These are phyloP conservation scores for Perognathus longimembris DNA, from an alignment of 2,113 vertebrate species.

Conservation along the genomic window DNA sequence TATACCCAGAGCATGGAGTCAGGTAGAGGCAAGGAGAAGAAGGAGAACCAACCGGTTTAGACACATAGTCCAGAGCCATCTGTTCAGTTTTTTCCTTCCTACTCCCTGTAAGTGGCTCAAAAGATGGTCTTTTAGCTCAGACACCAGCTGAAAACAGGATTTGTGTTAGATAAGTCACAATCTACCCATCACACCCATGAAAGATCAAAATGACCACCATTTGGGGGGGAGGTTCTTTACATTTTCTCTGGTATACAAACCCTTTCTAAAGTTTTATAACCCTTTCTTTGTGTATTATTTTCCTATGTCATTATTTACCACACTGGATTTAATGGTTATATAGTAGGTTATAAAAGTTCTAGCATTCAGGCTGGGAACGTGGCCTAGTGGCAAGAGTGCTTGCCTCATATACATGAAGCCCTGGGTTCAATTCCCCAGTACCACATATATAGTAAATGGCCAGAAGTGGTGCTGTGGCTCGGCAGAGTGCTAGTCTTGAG, in stretches of 20 bases:
- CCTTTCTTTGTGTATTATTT: not conserved
- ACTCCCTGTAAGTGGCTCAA: slow-evolving; percentile 91
- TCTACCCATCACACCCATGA: no score
- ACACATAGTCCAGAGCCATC: slow-evolving; percentile 93
- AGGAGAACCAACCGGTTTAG: slow-evolving; percentile 89
- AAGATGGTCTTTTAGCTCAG: slow-evolving; percentile 94
- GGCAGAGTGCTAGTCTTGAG: no score
- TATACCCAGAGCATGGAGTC: rapidly evolving
- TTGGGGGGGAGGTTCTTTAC: not conserved
- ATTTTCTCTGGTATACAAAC: not conserved
- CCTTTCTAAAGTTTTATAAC: no score
- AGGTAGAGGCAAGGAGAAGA: not conserved
- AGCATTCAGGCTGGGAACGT: no score
- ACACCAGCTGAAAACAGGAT: slow-evolving; percentile 90
- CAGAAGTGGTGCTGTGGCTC: no score
- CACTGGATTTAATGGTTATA: not conserved
- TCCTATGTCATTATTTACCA: no score
- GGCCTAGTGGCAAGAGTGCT: no score
- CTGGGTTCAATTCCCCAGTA: no score
- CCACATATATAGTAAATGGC: no score
- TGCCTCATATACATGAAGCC: no score
- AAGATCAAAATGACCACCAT: not conserved
- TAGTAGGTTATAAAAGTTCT: slow-evolving; percentile 3
- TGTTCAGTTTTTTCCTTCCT: slow-evolving; percentile 95
- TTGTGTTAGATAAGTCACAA: not conserved